Conservation (phyloP, 2,888 invertebrate species). For the Himalopsyche kuldschensis region DNA sequence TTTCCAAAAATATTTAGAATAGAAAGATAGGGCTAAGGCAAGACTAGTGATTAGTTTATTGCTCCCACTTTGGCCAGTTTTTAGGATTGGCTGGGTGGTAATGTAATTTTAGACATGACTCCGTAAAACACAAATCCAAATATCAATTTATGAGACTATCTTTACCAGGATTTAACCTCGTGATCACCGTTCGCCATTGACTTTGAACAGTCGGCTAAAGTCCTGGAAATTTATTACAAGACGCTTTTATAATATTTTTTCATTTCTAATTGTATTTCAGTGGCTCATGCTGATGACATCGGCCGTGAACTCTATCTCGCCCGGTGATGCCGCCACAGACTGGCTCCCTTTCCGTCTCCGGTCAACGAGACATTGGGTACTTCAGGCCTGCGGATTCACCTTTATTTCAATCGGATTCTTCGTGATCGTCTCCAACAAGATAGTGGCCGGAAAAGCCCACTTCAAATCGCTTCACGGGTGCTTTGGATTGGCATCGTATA, state of each 20-base stretch:
- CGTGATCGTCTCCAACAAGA: conserved; percentile 53
- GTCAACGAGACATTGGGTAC: conserved; percentile 57
- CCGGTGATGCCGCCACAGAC: conserved; percentile 57
- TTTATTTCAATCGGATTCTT: conserved; percentile 50
- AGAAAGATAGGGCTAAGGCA: too few species aligned
- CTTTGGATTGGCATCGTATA: conserved; percentile 53
- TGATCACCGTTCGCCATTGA: too few species aligned
- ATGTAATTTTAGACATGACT: too few species aligned
- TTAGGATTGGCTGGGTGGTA: too few species aligned
- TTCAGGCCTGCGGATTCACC: conserved; percentile 49
- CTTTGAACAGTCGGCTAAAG: too few species aligned
- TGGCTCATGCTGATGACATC: conserved; percentile 57
- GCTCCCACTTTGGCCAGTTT: too few species aligned
- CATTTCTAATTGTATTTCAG: conserved; percentile 43
- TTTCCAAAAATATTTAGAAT: too few species aligned
- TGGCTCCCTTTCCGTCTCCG: conserved; percentile 57
- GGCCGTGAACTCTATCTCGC: conserved; percentile 55
- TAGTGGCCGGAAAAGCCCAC: conserved; percentile 48
- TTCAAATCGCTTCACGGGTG: conserved; percentile 52
- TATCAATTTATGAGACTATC: too few species aligned
- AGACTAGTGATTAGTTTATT: too few species aligned
- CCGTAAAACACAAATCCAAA: too few species aligned
- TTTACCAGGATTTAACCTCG: too few species aligned
- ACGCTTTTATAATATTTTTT: not conserved
- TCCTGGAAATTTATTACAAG: too few species aligned